A percentile compares a stretch with the other conserved stretches of the same genome.
Conservation (phyloP, 2,113 vertebrate genomes). For the Bufo bufo region DNA sequence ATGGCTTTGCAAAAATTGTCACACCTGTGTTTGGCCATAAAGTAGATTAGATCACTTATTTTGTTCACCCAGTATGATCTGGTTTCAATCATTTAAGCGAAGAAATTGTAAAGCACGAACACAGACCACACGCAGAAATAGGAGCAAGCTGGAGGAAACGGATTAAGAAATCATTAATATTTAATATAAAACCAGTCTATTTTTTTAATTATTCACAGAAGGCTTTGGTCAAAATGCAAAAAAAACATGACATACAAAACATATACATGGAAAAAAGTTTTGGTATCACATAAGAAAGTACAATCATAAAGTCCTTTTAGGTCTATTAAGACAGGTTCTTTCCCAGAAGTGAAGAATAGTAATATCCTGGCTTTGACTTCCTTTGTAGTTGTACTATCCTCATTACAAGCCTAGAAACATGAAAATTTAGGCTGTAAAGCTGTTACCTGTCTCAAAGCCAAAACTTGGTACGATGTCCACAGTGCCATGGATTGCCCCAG, state of each 20-base stretch:
- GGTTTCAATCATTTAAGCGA: slow-evolving; percentile 15
- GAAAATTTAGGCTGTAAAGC: slow-evolving; percentile 21
- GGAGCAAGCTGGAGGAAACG: not conserved
- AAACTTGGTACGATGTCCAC: slow-evolving; percentile 83
- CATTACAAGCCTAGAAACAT: not conserved
- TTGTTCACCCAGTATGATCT: slow-evolving; percentile 21
- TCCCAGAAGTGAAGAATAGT: not conserved
- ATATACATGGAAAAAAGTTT: not conserved
- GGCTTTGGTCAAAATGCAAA: slow-evolving; percentile 4
- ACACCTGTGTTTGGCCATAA: not conserved
- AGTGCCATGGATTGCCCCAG: slow-evolving; percentile 87
- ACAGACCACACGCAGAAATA: slow-evolving; percentile 37
- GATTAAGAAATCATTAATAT: slow-evolving; percentile 44
- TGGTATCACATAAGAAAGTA: not conserved
- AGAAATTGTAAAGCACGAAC: not conserved
- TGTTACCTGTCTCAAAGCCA: slow-evolving; percentile 88
- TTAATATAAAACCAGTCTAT: slow-evolving; percentile 40
- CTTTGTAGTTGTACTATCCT: not conserved
- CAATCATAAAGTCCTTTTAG: slow-evolving; percentile 1
- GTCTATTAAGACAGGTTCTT: not conserved
- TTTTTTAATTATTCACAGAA: slow-evolving; percentile 46
- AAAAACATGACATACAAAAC: slow-evolving; percentile 13
- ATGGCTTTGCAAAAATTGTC: not conserved
- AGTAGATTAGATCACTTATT: not conserved
- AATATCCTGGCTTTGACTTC: not conserved